Percentiles rank a stretch among this genome's conserved stretches.
phyloP scores from a whole-genome alignment of 2,113 vertebrate species.

The Amblyopsis rosae region DNA sequence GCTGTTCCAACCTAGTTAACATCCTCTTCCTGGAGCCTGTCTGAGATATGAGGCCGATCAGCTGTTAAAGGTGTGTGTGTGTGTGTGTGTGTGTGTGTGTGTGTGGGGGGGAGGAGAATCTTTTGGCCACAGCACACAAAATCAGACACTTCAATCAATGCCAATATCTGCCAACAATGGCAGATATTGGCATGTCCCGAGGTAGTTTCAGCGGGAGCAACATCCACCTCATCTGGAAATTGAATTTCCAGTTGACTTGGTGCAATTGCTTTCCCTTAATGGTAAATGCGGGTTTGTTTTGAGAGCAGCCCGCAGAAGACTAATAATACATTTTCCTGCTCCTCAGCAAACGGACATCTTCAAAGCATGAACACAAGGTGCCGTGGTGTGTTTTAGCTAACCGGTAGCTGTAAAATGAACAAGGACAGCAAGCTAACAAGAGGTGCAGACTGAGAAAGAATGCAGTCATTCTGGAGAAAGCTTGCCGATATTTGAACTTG shows the following conservation, averaged over 20 bases:
- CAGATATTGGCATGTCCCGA: no score
- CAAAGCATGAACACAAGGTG: conserved; percentile 3
- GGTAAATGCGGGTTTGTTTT: conserved; percentile 19
- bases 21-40: background rate
- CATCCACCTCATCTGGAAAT: conserved; percentile 29
- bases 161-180: background rate
- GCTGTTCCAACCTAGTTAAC: background rate
- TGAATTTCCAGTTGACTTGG: conserved; percentile 42
- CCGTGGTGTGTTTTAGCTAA: background rate
- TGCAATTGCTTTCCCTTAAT: conserved; percentile 37
- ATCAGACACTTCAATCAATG: conserved; percentile 19
- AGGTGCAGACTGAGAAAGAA: background rate
- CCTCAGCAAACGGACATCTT: conserved; percentile 8
- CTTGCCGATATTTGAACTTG: no score
- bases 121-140: background rate
- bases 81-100: no score
- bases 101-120: no score
- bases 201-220: background rate
- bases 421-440: background rate
- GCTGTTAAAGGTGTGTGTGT: background rate
- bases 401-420: background rate
- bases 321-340: conserved; percentile 29
- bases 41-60: background rate
- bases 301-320: conserved; percentile 20
- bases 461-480: background rate